phyloP scores from a whole-genome alignment of 2,888 invertebrate species.

The Plebejus anna region DNA sequence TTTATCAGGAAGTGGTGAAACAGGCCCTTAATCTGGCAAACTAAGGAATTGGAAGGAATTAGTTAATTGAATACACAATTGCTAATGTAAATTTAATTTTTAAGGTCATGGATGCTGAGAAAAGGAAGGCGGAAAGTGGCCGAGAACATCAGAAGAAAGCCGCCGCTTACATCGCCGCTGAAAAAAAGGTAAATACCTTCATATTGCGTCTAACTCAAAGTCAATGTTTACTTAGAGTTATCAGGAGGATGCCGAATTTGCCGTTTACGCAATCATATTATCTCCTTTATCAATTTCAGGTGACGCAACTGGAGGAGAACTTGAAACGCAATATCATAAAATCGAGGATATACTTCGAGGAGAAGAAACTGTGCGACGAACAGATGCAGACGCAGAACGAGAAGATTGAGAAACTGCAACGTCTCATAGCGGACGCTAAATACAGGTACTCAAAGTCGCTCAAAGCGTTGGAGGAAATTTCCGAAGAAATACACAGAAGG shows the following conservation, averaged over 20 bases:
- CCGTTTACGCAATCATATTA: not conserved
- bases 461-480: slow-evolving; percentile 92
- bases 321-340: slow-evolving; percentile 90
- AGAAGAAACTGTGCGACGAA: slow-evolving; percentile 91
- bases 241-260: not conserved
- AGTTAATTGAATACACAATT: not conserved
- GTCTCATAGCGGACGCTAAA: slow-evolving; percentile 89
- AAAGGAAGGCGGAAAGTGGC: slow-evolving; percentile 92
- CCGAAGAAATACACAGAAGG: slow-evolving; percentile 92
- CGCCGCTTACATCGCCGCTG: slow-evolving; percentile 88
- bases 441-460: slow-evolving; percentile 89
- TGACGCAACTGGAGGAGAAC: slow-evolving; percentile 90
- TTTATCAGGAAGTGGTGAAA: no score
- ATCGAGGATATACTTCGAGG: slow-evolving; percentile 94
- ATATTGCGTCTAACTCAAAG: not conserved
- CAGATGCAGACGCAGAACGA: slow-evolving; percentile 92
- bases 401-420: slow-evolving; percentile 89
- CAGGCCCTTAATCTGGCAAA: not conserved
- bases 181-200: slow-evolving; percentile 81
- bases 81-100: not conserved
- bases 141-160: slow-evolving; percentile 92
- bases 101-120: slow-evolving; percentile 95
- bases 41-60: not conserved
- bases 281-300: slow-evolving; percentile 55
- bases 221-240: not conserved